Base-by-base conservation (phyloP, 37 sponge, comb jelly and placozoan species). In the Beroe ovata region DNA sequence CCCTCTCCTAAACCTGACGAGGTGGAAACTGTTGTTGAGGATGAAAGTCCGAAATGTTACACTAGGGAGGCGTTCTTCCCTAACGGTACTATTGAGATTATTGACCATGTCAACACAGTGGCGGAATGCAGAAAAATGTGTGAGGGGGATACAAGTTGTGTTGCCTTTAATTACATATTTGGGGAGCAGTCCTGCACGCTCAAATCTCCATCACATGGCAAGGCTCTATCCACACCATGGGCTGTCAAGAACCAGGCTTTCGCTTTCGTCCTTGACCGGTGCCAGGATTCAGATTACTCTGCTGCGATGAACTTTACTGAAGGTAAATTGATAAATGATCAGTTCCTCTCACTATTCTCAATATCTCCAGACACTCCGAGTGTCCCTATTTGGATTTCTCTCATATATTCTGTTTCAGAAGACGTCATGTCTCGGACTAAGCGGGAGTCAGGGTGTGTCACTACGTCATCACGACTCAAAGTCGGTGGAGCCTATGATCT, bases 151-250 rank as follows among this genome's bases (percentile, higher is more conserved):
- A 8, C 2, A 32, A 66, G 34, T 11, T 66, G 69, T 32, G 69
- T 29, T 29, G 69, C 69, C 34, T 66, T 66, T 66, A 66, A 25
- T 11, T 66, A 33, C 16, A 37, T 66, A 14, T 25, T 66, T 11
- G 30, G 14, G 1, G 69, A 66, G 16, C 36, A 8, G 69, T 32
- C 69, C 3, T 66, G 69, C 16, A 66, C 69, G 36, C 36, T 66
- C 16, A 66, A 66, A 18, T 32, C 32, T 4, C 36, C 25, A 34
- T 18, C 14, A 11, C 69, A 33, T 30, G 36, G 34, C 16, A 30
- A 66, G 18, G 36, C 69, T 34, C 29, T 66, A 1, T 66, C 69
- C 14, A 66, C 69, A 11, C 69, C 36, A 30, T 66, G 69, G 69
- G 69, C 69, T 29, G 69, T 66, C 36, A 29, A 18, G 30, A 66